Evolutionary conservation across 2,888 invertebrate species (phyloP).

Genomic region (Beris chalybata): DNA sequence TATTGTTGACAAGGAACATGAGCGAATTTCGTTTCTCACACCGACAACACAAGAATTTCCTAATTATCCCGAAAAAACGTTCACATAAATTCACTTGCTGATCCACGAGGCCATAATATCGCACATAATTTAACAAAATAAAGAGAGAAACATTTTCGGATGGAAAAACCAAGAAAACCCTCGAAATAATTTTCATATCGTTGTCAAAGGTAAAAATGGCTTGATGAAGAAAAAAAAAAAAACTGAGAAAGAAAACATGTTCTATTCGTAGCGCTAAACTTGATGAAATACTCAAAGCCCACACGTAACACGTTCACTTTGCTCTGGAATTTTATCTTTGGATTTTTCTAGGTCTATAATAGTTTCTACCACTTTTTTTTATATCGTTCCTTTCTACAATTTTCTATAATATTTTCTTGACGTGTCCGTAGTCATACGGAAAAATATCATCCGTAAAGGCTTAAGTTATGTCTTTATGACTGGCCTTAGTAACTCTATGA

Average conservation of each 20-base stretch:
- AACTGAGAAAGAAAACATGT: slow-evolving; percentile 23
- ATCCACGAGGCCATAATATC: no score
- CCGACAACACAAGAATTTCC: no score
- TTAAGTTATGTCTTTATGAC: no score
- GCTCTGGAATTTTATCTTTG: slow-evolving; percentile 30
- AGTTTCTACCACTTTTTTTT: background rate
- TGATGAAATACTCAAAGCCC: slow-evolving; percentile 27
- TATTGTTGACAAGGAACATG: no score
- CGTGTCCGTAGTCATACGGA: background rate
- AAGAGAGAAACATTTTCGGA: background rate
- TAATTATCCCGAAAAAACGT: no score
- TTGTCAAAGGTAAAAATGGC: background rate
- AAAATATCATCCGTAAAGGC: no score
- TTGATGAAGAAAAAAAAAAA: background rate
- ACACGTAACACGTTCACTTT: slow-evolving; percentile 33
- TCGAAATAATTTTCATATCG: no score
- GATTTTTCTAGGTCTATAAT: slow-evolving; percentile 10
- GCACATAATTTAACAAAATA: no score
- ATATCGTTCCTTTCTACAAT: slow-evolving; percentile 12
- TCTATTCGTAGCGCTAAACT: slow-evolving; percentile 27
- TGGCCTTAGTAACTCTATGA: no score
- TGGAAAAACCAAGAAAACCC: slow-evolving; percentile 3
- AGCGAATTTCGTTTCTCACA: no score
- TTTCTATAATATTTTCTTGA: slow-evolving; percentile 13
- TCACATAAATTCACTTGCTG: no score